A percentile compares a stretch with the other conserved stretches of the same genome.
phyloP scores from a whole-genome alignment of 92 coral and sea anemone genomes.

The Epizoanthus rinbou region DNA sequence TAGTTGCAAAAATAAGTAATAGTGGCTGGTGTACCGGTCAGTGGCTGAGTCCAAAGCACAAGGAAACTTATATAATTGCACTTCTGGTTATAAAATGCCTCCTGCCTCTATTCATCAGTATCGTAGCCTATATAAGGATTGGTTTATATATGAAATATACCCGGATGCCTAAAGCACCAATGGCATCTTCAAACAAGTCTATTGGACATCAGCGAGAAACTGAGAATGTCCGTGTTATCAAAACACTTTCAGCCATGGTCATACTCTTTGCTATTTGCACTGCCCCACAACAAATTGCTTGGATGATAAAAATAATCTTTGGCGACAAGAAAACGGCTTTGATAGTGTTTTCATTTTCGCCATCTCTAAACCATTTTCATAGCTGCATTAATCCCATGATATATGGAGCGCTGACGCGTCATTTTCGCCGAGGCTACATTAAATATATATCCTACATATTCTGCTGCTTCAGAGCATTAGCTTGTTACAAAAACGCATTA shows the following conservation, averaged over 20 bases:
- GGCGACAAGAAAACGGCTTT: background rate
- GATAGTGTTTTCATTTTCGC: constrained; percentile 9
- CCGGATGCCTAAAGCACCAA: background rate
- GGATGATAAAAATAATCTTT: constrained; percentile 28
- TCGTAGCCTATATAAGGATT: constrained; percentile 29
- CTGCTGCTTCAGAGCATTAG: constrained; percentile 12
- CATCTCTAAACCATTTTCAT: constrained; percentile 25
- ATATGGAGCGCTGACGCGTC: constrained; percentile 33
- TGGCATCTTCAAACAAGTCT: background rate
- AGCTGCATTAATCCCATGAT: constrained; percentile 36
- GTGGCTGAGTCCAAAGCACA: constrained; percentile 12
- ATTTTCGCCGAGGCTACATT: constrained; percentile 31
- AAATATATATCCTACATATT: constrained; percentile 27
- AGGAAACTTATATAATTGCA: constrained; percentile 27
- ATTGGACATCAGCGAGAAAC: background rate
- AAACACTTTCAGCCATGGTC: constrained; percentile 22
- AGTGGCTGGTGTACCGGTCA: background rate
- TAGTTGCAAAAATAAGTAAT: constrained; percentile 12
- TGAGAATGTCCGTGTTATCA: constrained; percentile 22
- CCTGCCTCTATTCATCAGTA: constrained; percentile 21
- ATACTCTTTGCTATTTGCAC: constrained; percentile 25
- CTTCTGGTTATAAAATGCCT: constrained; percentile 32
- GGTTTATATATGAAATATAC: constrained; percentile 21
- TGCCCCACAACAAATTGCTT: constrained; percentile 37
- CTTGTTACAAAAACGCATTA: constrained; percentile 25